Conservation (phyloP, 2,888 invertebrate species). For the Caradrina kadenii region DNA sequence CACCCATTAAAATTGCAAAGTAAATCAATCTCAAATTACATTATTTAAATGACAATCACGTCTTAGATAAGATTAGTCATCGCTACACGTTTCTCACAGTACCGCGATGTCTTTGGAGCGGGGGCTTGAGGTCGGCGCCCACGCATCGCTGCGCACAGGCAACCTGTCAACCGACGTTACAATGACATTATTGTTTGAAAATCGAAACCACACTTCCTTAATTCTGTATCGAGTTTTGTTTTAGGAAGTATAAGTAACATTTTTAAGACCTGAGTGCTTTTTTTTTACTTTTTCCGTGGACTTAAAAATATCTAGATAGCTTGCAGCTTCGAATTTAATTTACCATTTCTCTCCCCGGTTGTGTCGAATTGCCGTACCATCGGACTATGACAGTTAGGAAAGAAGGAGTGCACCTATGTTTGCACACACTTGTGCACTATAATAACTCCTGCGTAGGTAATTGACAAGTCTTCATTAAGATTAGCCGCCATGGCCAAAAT, state of each 20-base stretch:
- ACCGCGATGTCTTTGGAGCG: constrained; percentile 39
- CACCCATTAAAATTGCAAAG: neutral
- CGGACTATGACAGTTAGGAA: no score
- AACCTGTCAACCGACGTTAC: constrained; percentile 71
- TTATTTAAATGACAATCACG: constrained; percentile 22
- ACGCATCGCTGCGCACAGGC: constrained; percentile 72
- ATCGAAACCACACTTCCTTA: constrained; percentile 39
- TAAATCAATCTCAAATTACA: constrained; percentile 3
- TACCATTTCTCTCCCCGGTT: no score
- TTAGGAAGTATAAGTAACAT: constrained; percentile 30
- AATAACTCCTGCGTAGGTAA: no score
- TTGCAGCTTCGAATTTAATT: no score
- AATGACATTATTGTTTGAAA: constrained; percentile 68
- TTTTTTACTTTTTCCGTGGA: neutral
- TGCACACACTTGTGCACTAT: no score
- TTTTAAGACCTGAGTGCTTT: neutral
- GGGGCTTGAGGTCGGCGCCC: constrained; percentile 74
- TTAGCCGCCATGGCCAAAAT: no score
- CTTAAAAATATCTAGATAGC: neutral
- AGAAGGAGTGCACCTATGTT: no score
- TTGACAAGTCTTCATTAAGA: no score
- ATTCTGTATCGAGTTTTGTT: constrained; percentile 25
- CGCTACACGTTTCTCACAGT: constrained; percentile 25
- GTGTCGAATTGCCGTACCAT: no score
- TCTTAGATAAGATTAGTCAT: constrained; percentile 38